Evolutionary conservation across 1,140 invertebrate genomes (phyloP).

Genomic region (Neuroterus valhalla): DNA sequence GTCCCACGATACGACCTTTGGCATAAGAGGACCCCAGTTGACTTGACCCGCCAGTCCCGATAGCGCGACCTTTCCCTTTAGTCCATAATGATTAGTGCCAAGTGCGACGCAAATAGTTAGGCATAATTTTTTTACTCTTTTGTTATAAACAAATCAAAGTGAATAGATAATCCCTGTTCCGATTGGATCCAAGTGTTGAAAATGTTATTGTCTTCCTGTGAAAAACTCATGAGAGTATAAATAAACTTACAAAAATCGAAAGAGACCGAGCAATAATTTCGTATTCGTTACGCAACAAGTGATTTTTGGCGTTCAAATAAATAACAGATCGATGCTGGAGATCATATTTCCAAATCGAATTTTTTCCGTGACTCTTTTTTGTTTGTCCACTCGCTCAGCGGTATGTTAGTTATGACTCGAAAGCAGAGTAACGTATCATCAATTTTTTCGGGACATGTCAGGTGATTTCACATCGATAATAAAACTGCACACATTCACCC

Average conservation of each 20-base stretch:
- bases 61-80: slow-evolving; percentile 14
- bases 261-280: not conserved
- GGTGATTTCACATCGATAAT: slow-evolving; percentile 9
- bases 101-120: not conserved
- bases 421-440: slow-evolving; percentile 16
- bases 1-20: slow-evolving; percentile 53
- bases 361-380: not conserved
- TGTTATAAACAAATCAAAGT: too few species aligned
- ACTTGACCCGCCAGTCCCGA: slow-evolving; percentile 35
- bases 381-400: not conserved
- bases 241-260: not conserved
- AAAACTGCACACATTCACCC: not conserved
- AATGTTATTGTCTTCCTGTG: not conserved
- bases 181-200: too few species aligned
- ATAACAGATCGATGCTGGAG: not conserved
- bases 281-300: not conserved
- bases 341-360: slow-evolving; percentile 4
- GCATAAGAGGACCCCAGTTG: slow-evolving; percentile 44
- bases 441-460: slow-evolving; percentile 20
- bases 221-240: not conserved
- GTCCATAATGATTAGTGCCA: not conserved
- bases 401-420: slow-evolving; percentile 17
- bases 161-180: too few species aligned
- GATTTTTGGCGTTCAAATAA: not conserved
- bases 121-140: too few species aligned